Evolutionary conservation across 2,888 invertebrate species (phyloP), one percentile per base, ranked within the genome.

Genomic region (Homarus gammarus): DNA sequence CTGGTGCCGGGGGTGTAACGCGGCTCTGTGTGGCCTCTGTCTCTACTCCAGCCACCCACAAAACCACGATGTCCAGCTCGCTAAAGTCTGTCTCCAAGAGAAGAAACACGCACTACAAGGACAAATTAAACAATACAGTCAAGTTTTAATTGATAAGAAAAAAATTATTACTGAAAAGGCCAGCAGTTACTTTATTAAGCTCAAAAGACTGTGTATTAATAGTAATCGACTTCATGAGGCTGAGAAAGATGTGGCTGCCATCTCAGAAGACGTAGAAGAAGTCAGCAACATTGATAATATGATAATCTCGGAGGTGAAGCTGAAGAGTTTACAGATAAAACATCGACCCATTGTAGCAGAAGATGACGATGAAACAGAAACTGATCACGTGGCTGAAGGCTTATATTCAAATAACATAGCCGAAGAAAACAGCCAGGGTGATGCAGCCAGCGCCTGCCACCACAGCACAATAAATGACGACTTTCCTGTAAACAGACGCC

Each of bases 1-100:
- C 73, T 84, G 73, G 84, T 84, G 84, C 51, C 51, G 56, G 36
- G 73, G 36, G 12, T 84, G 73, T 73, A 56, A 44, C 6, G 36
- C n/a, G 38, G 51, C 56, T 0, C 27, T 84, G 12, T 84, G 56
- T 27, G 56, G 73, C 27, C 73, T 73, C 33, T 73, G 72, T 73
- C 56, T 84, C 36, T 73, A 84, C 73, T 73, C 36, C 22, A 36
- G 70, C 33, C 72, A 83, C 68, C 70, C 72, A 18, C 72, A 72
- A 33, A 70, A 70, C 18, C 82, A 82, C 70, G 70, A 64, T 31
- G 82, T 82, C 51, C 64, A 70, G 70, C 82, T 70, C 8, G 70
- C 70, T 22, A 64, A 82, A 49, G 18, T 56, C 18, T 82, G 44
- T 38, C 70, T 82, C 18, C 44, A 82, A 33, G 82, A 82, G 49